These are phyloP conservation scores for Amphipyra berbera DNA, from an alignment of 2,888 invertebrate genomes.

Conservation along the genomic window DNA sequence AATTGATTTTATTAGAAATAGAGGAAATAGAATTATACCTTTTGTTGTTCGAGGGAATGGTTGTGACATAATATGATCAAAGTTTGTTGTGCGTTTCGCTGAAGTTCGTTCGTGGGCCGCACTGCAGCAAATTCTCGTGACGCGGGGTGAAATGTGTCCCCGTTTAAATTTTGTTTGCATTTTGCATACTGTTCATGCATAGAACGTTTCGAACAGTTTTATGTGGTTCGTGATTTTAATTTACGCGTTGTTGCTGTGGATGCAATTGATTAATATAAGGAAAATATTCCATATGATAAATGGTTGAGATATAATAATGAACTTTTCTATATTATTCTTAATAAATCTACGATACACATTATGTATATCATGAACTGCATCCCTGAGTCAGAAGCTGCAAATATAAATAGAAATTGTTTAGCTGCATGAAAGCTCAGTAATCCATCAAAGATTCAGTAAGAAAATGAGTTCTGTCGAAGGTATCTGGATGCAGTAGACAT, in stretches of 20 bases:
- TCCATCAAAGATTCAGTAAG: too few species aligned
- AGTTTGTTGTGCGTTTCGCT: slow-evolving; percentile 40
- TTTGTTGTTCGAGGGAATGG: slow-evolving; percentile 20
- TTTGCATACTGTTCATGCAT: slow-evolving; percentile 30
- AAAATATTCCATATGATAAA: too few species aligned
- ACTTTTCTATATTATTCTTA: too few species aligned
- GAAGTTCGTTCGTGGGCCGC: slow-evolving; percentile 57
- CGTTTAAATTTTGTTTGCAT: slow-evolving; percentile 45
- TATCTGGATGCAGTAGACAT: too few species aligned
- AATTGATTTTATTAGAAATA: slow-evolving; percentile 48
- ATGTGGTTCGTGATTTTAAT: slow-evolving; percentile 1
- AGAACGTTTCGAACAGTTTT: slow-evolving; percentile 25
- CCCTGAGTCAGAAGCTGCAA: slow-evolving; percentile 1
- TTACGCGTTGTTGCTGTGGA: slow-evolving; percentile 5
- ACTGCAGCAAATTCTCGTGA: slow-evolving; percentile 66
- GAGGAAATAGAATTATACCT: slow-evolving; percentile 30
- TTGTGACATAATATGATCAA: slow-evolving; percentile 42
- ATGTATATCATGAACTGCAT: too few species aligned
- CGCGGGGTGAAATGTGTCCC: slow-evolving; percentile 44
- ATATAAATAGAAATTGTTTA: slow-evolving; percentile 29
- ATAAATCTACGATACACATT: too few species aligned
- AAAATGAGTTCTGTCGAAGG: too few species aligned
- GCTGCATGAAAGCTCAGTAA: slow-evolving; percentile 26
- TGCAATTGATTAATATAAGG: slow-evolving; percentile 11
- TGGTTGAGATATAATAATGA: too few species aligned